Evolutionary conservation across 2,113 vertebrate genomes (phyloP).

Genomic region (Brachypteracias leptosomus): DNA sequence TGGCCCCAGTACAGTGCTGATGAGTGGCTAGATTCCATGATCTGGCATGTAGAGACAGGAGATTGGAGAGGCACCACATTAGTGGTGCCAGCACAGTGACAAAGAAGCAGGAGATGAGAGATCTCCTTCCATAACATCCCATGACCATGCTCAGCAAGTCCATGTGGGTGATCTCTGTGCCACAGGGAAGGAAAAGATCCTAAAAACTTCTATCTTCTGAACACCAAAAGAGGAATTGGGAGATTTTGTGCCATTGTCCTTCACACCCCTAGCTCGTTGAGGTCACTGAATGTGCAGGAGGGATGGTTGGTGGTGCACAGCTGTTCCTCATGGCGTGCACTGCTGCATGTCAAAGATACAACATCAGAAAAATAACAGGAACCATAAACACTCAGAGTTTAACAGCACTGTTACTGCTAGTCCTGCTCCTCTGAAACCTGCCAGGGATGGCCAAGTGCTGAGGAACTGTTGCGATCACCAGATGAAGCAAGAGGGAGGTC

Average conservation of each 20-base stretch:
- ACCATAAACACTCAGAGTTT: not conserved
- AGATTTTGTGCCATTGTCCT: not conserved
- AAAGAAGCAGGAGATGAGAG: not conserved
- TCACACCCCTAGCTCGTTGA: not conserved
- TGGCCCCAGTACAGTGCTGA: not conserved
- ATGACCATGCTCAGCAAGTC: not conserved
- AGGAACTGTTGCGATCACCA: not conserved
- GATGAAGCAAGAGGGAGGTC: not conserved
- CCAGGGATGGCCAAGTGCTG: not conserved
- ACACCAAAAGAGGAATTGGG: not conserved
- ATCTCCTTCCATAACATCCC: not conserved
- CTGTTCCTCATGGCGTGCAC: not conserved
- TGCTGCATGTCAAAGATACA: not conserved
- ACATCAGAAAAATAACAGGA: not conserved
- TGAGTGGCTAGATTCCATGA: conserved; percentile 16
- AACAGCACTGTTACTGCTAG: not conserved
- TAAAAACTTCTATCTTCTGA: not conserved
- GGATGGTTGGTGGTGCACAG: not conserved
- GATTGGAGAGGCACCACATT: conserved; percentile 1
- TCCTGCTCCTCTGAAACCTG: not conserved
- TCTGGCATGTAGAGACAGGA: conserved; percentile 38
- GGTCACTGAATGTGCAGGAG: not conserved
- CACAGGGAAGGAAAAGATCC: not conserved
- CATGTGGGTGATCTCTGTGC: not conserved
- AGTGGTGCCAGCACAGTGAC: not conserved